phyloP scores from a whole-genome alignment of 1,140 invertebrate genomes.

The Cherax destructor region DNA sequence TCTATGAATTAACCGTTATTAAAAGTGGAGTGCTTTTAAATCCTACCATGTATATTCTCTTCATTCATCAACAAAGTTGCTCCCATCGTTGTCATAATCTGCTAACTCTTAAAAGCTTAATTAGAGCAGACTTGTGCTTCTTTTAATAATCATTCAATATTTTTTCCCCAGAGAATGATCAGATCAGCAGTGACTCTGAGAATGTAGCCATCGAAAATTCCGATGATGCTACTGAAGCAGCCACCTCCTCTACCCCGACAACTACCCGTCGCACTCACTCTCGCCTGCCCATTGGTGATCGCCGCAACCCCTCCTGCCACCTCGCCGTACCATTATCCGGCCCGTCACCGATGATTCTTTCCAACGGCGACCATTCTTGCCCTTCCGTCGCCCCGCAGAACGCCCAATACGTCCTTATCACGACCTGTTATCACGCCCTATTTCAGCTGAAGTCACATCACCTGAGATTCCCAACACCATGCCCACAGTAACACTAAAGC shows the following conservation, averaged over 20 bases:
- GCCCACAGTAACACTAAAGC: background rate
- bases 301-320: constrained; percentile 38
- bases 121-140: too few relatives aligned
- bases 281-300: constrained; percentile 6
- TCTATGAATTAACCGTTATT: too few relatives aligned
- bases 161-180: background rate
- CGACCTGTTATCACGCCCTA: background rate
- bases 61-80: too few relatives aligned
- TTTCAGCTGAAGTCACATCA: background rate
- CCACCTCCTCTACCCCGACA: constrained; percentile 1
- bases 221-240: background rate
- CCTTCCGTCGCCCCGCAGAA: constrained; percentile 30
- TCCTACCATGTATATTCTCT: too few relatives aligned
- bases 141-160: too few relatives aligned
- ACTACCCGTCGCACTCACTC: background rate
- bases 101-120: too few relatives aligned
- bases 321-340: background rate
- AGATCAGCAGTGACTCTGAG: background rate
- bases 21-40: too few relatives aligned
- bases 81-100: too few relatives aligned
- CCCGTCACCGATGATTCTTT: background rate
- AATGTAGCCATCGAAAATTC: background rate
- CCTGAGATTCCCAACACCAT: background rate
- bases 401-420: constrained; percentile 7
- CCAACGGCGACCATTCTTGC: constrained; percentile 34